Evolutionary conservation across 92 coral and sea anemone genomes (phyloP).

Genomic region (Porites lobata): DNA sequence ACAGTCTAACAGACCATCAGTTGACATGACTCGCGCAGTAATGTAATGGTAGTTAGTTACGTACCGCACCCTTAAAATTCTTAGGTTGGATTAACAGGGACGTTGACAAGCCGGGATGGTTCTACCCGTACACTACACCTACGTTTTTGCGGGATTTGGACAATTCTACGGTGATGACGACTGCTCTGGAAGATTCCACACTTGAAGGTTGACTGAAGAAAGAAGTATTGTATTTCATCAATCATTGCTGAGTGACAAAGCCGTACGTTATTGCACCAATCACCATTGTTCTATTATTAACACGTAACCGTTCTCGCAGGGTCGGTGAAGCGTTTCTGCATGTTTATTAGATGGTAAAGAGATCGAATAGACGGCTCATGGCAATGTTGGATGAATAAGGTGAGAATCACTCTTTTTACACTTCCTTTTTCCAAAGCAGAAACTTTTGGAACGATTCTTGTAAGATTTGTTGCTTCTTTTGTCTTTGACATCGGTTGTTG

Average conservation of each 20-base stretch:
- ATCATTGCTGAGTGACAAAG: slow-evolving; percentile 29
- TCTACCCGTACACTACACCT: not conserved
- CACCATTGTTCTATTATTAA: slow-evolving; percentile 38
- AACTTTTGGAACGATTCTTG: not conserved
- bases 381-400: slow-evolving; percentile 30
- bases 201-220: slow-evolving; percentile 15
- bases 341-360: not conserved
- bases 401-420: slow-evolving; percentile 24
- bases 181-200: slow-evolving; percentile 30
- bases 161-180: slow-evolving; percentile 17
- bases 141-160: slow-evolving; percentile 8
- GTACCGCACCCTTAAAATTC: not conserved
- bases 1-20: too few species aligned
- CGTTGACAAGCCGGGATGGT: too few species aligned
- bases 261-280: slow-evolving; percentile 14
- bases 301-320: slow-evolving; percentile 11
- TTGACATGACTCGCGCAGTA: not conserved
- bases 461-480: not conserved
- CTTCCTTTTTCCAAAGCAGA: not conserved
- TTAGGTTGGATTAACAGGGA: not conserved
- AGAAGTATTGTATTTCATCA: slow-evolving; percentile 14
- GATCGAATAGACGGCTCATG: not conserved
- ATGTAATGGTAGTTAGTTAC: not conserved
- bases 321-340: slow-evolving; percentile 27
- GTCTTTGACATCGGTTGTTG: not conserved